A percentile compares a stretch with the other conserved stretches of the same genome.
phyloP scores from a whole-genome alignment of 1,140 invertebrate genomes.

The Semibalanus balanoides region DNA sequence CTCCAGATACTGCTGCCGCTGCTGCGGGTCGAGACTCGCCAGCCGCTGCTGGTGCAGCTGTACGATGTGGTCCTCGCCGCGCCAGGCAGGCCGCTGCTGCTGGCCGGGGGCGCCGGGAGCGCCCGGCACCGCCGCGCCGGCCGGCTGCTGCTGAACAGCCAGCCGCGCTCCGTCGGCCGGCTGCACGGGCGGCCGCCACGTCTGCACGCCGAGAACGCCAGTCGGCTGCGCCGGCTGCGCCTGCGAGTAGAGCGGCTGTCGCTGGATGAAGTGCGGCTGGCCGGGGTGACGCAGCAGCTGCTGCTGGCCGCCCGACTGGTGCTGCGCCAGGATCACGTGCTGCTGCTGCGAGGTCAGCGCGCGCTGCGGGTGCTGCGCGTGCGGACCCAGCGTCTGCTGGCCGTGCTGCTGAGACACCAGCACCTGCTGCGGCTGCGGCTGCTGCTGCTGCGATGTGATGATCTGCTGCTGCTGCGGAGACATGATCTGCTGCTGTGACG shows the following conservation, averaged over 20 bases:
- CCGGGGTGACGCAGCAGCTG: background rate
- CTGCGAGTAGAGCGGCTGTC: background rate
- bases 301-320: background rate
- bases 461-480: background rate
- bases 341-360: background rate
- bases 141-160: background rate
- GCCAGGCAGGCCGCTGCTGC: background rate
- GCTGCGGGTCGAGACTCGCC: background rate
- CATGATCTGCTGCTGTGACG: background rate
- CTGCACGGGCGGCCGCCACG: background rate
- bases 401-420: background rate
- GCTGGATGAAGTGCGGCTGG: background rate
- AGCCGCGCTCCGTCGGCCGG: background rate
- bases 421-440: background rate
- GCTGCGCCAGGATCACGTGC: background rate
- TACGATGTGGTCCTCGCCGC: background rate
- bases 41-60: background rate
- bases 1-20: slow-evolving; percentile 1
- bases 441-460: background rate
- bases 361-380: background rate
- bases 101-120: background rate
- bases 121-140: background rate
- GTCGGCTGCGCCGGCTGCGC: background rate
- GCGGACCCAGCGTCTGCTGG: background rate
- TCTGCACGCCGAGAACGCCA: background rate